These are phyloP conservation scores for Candoia aspera DNA, from an alignment of 2,113 vertebrate species.

Conservation along the genomic window DNA sequence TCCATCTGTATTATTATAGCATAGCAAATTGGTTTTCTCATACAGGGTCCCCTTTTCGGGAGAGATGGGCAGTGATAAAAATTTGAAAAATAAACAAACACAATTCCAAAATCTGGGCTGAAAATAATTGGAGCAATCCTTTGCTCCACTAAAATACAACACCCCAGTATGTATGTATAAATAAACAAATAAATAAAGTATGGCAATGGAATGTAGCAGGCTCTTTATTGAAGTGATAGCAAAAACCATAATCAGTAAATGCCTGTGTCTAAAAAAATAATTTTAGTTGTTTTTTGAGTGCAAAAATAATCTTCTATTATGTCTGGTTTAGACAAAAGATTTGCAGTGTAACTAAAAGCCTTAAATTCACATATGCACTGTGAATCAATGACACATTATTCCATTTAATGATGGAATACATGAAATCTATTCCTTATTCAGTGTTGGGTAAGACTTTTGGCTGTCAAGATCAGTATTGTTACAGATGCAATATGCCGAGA, in stretches of 20 bases:
- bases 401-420: background rate
- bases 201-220: conserved; percentile 35
- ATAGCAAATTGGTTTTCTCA: conserved; percentile 43
- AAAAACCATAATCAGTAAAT: conserved; percentile 24
- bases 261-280: background rate
- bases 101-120: conserved; percentile 40
- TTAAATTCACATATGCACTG: background rate
- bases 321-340: background rate
- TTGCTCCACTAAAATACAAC: conserved; percentile 48
- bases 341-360: background rate
- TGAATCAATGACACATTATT: background rate
- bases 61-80: too few relatives aligned
- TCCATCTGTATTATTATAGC: conserved; percentile 17
- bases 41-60: too few relatives aligned
- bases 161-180: conserved; percentile 5
- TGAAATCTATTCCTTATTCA: background rate
- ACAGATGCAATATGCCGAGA: background rate
- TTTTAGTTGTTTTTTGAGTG: background rate
- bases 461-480: background rate
- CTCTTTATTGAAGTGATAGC: background rate
- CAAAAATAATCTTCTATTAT: background rate
- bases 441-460: background rate
- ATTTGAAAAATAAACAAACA: too few relatives aligned
- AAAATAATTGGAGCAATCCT: conserved; percentile 21
- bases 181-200: background rate